Evolutionary conservation across 1,140 invertebrate genomes (phyloP), one percentile per base, ranked within the genome.

Genomic region (Ooceraea biroi): DNA sequence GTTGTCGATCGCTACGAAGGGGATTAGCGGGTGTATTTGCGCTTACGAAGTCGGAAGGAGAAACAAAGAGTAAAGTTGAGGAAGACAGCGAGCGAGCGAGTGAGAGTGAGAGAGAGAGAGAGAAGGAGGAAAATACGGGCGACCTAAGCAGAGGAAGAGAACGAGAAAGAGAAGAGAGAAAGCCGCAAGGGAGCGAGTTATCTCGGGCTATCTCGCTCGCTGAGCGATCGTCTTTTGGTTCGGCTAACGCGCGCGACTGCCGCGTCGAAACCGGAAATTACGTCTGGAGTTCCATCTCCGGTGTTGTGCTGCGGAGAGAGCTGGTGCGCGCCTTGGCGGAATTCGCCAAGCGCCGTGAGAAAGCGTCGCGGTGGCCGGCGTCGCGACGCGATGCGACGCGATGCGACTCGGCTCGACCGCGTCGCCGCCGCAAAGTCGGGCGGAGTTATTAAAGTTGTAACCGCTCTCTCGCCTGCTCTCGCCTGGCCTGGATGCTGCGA

Each of bases 281-380:
- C 91, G 92, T 94, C 92, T 94, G 92, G 93, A 89, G 87, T 92
- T 94, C 92, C 92, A 94, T 94, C 93, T 94, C 93, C 93, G 93
- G 93, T 93, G 93, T 93, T 93, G 92, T 88, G 90, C 92, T 88
- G 60, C 46, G 58, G 89, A 72, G 86, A 66, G 87, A 88, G 83
- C 85, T 63, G 76, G 30, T 58, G 69, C 78, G 58, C 72, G 71
- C 88, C 90, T 89, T 92, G 88, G 87, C 87, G 85, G 88, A 91
- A 92, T 92, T 90, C 86, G 83, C 36, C 57, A 36, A 36, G 36
- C 36, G 68, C 83, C 86, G 83, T 88, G 85, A 87, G 91, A 82
- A 90, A 90, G 87, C 88, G 66, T 63, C 73, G 48, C 55, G 68
- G 50, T 78, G 85, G 46, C 30, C n/a, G 58, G 61, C 41, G 65